Evolutionary conservation across 1,140 invertebrate genomes (phyloP).

Genomic region (Nylanderia fulva): DNA sequence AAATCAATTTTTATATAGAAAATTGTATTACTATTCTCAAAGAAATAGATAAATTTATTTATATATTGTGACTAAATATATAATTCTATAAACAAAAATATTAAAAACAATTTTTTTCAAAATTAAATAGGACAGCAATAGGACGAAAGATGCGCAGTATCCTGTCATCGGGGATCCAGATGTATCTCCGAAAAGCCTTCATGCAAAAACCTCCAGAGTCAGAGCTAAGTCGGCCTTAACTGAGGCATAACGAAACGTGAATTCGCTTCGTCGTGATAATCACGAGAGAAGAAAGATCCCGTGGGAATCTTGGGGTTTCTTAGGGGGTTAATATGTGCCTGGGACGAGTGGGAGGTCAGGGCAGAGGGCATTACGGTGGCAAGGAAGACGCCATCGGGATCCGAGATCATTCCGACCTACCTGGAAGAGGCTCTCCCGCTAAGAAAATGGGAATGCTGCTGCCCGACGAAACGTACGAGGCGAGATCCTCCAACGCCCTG

Average conservation of each 20-base stretch:
- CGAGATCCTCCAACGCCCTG: conserved; percentile 79
- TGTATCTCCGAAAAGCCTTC: background rate
- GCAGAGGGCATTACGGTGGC: conserved; percentile 68
- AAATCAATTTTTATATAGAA: too few species aligned
- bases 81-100: background rate
- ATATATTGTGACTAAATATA: too few species aligned
- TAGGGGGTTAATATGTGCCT: conserved; percentile 81
- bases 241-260: background rate
- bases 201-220: background rate
- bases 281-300: conserved; percentile 16
- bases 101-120: background rate
- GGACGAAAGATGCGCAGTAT: background rate
- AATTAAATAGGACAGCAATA: background rate
- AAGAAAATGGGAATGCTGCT: conserved; percentile 87
- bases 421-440: conserved; percentile 30
- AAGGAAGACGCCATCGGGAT: conserved; percentile 65
- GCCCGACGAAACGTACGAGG: conserved; percentile 90
- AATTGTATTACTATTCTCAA: too few species aligned
- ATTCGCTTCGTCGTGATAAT: conserved; percentile 31
- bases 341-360: conserved; percentile 75
- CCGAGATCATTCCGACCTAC: conserved; percentile 10
- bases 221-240: background rate
- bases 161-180: background rate
- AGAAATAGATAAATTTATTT: too few species aligned
- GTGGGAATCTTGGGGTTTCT: conserved; percentile 29